Percentiles rank a stretch among this genome's conserved stretches.
Conservation (phyloP, 2,888 invertebrate genomes). For the Tromatobia lineatoria region DNA sequence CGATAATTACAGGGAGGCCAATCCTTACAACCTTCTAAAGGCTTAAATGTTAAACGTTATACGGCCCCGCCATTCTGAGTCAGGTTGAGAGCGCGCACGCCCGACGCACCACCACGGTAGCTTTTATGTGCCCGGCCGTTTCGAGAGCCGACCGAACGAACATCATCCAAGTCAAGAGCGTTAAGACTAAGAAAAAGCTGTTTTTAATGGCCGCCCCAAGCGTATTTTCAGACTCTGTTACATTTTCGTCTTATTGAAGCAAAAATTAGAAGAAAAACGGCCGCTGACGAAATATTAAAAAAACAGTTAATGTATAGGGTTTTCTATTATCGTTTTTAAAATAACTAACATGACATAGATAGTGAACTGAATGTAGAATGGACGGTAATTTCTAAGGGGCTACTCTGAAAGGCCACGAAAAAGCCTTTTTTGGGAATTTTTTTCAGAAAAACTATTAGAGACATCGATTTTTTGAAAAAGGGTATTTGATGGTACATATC, state of each 20-base stretch:
- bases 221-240: constrained; percentile 17
- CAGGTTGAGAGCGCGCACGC: constrained; percentile 66
- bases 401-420: too few species aligned
- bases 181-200: constrained; percentile 39
- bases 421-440: too few species aligned
- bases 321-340: neutral
- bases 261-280: neutral
- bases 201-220: constrained; percentile 56
- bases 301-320: neutral
- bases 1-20: constrained; percentile 85
- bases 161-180: neutral
- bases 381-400: neutral
- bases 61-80: constrained; percentile 62
- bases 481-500: too few species aligned
- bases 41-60: constrained; percentile 85
- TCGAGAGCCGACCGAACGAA: constrained; percentile 51
- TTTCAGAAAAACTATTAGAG: too few species aligned
- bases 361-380: too few species aligned
- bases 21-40: constrained; percentile 85
- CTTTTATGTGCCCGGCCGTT: constrained; percentile 80
- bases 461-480: too few species aligned
- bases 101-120: constrained; percentile 80
- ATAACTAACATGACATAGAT: neutral
- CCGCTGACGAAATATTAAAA: neutral
- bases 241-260: constrained; percentile 8